These are phyloP conservation scores for Telmatochromis brichardi DNA, from an alignment of 2,113 vertebrate species.

Conservation along the genomic window DNA sequence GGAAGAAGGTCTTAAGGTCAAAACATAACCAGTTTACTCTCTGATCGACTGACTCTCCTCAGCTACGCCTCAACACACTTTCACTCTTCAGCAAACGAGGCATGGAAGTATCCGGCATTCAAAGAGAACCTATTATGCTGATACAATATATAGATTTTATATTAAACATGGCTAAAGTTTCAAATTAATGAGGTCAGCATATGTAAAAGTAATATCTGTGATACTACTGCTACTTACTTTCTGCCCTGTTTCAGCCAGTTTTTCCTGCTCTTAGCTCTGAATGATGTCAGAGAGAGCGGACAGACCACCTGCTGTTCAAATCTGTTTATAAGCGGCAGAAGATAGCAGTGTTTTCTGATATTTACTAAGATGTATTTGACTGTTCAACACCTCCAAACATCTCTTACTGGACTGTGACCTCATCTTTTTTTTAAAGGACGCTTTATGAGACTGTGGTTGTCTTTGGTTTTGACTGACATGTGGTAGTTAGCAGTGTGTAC, in stretches of 20 bases:
- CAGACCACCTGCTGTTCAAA: neutral
- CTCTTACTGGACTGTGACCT: neutral
- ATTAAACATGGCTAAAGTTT: neutral
- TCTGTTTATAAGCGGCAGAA: neutral
- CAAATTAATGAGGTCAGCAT: neutral
- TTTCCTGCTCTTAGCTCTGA: neutral
- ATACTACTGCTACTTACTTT: neutral
- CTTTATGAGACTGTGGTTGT: neutral
- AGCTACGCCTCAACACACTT: neutral
- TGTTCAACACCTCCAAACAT: rapidly evolving
- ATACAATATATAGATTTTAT: rapidly evolving
- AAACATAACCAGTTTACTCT: neutral
- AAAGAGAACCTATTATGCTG: neutral
- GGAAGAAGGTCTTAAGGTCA: slow-evolving; percentile 11
- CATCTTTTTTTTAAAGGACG: neutral
- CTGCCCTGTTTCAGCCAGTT: neutral
- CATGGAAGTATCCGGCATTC: neutral
- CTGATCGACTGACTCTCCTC: neutral
- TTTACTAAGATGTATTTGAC: neutral
- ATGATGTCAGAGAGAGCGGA: neutral
- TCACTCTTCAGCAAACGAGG: slow-evolving; percentile 3
- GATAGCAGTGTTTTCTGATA: neutral
- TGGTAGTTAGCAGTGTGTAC: neutral
- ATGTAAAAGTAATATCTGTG: neutral
- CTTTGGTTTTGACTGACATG: rapidly evolving